Percentiles rank a stretch among this genome's conserved stretches.
Conservation (phyloP, 2,888 invertebrate genomes). For the Yponomeuta sedellus region DNA sequence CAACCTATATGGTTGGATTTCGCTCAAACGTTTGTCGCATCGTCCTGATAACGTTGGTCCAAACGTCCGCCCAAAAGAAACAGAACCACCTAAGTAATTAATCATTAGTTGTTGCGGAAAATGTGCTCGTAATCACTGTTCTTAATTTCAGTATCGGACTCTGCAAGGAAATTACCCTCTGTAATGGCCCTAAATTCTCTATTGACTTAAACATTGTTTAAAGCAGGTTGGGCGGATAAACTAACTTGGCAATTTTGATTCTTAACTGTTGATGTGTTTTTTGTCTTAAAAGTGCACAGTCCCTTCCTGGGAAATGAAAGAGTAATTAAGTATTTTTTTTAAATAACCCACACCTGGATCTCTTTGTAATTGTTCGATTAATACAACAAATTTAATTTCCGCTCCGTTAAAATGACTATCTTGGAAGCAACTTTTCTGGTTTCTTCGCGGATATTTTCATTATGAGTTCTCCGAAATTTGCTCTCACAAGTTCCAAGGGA, state of each 20-base stretch:
- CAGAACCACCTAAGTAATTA: constrained; percentile 6
- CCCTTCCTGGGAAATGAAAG: neutral
- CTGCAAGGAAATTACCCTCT: neutral
- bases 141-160: constrained; percentile 41
- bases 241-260: neutral
- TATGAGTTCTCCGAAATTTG: neutral
- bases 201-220: neutral
- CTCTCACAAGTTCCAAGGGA: neutral
- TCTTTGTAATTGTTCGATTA: neutral
- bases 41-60: neutral
- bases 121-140: constrained; percentile 41
- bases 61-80: neutral
- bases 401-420: too few relatives aligned
- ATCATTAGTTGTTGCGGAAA: constrained; percentile 22
- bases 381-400: neutral
- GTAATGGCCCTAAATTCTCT: neutral
- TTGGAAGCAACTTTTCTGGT: too few relatives aligned
- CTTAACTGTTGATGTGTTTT: neutral
- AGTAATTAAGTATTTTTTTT: neutral
- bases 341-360: neutral
- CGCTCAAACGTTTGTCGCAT: neutral
- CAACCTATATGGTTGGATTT: neutral
- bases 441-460: neutral
- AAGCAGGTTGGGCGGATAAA: neutral
- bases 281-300: neutral